A percentile compares a stretch with the other conserved stretches of the same genome.
phyloP scores from a whole-genome alignment of 2,797 vertebrate genomes.

The Alca torda region DNA sequence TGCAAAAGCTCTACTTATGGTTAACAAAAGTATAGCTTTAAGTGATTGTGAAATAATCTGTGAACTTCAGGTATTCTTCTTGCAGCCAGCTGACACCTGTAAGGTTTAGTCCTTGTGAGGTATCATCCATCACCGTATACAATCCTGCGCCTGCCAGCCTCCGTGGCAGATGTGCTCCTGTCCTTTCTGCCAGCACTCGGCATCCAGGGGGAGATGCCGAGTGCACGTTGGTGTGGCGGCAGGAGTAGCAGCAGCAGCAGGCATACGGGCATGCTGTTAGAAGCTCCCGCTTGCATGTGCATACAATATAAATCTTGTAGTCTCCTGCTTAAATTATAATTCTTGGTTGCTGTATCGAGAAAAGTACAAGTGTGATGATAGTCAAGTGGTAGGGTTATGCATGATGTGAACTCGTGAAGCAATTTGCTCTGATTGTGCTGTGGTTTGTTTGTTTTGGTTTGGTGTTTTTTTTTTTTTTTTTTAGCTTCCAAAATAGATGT shows the following conservation, averaged over 20 bases:
- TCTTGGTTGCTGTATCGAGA: background rate
- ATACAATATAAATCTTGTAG: no score
- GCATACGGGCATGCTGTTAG: fast-evolving
- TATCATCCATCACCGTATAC: background rate
- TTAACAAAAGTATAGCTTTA: background rate
- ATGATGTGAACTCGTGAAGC: background rate
- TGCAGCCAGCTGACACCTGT: background rate
- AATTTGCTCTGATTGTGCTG: background rate
- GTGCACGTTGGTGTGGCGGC: fast-evolving
- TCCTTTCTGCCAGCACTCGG: fast-evolving
- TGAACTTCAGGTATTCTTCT: background rate
- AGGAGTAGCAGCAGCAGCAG: background rate
- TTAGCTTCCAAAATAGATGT: background rate
- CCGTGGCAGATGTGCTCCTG: background rate
- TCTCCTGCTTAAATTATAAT: background rate
- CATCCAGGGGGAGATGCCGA: fast-evolving
- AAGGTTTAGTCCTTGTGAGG: background rate
- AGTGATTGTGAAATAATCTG: background rate
- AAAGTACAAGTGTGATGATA: background rate
- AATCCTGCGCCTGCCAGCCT: background rate
- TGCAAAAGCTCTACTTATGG: fast-evolving
- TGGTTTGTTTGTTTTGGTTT: background rate
- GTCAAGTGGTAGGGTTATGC: background rate
- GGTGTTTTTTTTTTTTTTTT: background rate
- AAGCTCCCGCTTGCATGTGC: background rate